Conservation (phyloP, 2,888 invertebrate genomes). For the Agrotis puta region DNA sequence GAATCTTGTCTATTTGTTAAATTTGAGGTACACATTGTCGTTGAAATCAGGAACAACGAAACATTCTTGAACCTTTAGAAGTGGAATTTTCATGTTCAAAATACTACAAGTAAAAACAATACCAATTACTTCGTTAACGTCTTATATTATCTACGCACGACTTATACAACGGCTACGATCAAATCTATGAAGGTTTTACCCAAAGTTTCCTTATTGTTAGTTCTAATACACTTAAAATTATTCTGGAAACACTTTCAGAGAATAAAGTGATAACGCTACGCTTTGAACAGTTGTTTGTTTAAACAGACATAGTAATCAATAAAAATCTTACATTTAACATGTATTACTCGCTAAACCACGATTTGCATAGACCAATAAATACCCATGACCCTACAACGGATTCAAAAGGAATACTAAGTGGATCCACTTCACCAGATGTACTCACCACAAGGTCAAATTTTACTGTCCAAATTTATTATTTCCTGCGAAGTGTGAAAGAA, state of each 20-base stretch:
- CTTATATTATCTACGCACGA: conserved; percentile 16
- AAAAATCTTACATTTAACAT: background rate
- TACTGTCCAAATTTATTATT: conserved; percentile 71
- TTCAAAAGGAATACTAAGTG: conserved; percentile 68
- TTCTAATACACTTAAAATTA: conserved; percentile 6
- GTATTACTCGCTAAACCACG: background rate
- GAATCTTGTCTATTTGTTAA: background rate
- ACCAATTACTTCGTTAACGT: background rate
- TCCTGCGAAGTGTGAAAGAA: conserved; percentile 67
- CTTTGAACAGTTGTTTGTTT: background rate
- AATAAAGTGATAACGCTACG: background rate
- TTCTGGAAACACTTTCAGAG: background rate
- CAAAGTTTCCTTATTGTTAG: conserved; percentile 26
- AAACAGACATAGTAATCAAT: background rate
- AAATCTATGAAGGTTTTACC: conserved; percentile 26
- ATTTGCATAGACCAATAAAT: conserved; percentile 43
- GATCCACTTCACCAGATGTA: conserved; percentile 42
- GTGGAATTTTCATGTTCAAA: too few relatives aligned
- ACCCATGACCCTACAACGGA: conserved; percentile 61
- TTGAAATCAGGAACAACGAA: background rate
- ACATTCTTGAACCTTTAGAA: background rate
- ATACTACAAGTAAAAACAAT: background rate
- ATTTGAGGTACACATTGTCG: background rate
- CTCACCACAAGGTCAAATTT: conserved; percentile 69
- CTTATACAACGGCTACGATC: conserved; percentile 16